Conservation (phyloP, 2,888 invertebrate genomes). For the Andrena praecox region DNA sequence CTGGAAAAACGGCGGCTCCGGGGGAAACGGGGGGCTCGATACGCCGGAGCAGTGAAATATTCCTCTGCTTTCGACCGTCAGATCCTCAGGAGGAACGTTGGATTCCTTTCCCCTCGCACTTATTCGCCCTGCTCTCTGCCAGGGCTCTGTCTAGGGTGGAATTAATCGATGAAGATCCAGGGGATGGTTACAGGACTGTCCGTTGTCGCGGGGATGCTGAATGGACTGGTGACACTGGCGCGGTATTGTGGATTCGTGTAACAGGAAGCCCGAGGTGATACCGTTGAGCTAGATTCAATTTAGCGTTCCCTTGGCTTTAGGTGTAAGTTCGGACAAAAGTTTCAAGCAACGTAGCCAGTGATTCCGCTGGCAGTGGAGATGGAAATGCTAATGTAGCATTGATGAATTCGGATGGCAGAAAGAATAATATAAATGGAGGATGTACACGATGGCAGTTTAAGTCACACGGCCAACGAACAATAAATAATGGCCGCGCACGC, state of each 20-base stretch:
- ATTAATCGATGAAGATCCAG: slow-evolving; percentile 18
- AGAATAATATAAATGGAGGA: not conserved
- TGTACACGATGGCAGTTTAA: slow-evolving; percentile 24
- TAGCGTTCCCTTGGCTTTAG: no score
- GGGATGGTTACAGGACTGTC: not conserved
- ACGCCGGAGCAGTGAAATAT: slow-evolving; percentile 41
- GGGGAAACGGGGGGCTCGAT: slow-evolving; percentile 17
- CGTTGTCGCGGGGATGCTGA: no score
- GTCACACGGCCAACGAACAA: slow-evolving; percentile 22
- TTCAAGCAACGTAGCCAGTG: no score
- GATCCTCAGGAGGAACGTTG: not conserved
- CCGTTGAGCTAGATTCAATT: no score
- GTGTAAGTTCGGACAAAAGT: no score
- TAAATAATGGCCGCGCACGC: slow-evolving; percentile 46
- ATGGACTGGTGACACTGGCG: no score
- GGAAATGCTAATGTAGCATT: no score
- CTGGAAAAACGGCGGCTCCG: not conserved
- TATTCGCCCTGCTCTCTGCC: not conserved
- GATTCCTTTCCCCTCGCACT: not conserved
- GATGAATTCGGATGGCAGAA: not conserved
- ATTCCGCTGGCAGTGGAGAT: no score
- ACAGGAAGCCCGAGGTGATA: no score
- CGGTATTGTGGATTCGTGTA: no score
- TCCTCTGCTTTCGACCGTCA: slow-evolving; percentile 20
- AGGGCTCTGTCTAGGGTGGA: not conserved